Conservation (phyloP, 2,797 vertebrate genomes). For the Propithecus deckenii region DNA sequence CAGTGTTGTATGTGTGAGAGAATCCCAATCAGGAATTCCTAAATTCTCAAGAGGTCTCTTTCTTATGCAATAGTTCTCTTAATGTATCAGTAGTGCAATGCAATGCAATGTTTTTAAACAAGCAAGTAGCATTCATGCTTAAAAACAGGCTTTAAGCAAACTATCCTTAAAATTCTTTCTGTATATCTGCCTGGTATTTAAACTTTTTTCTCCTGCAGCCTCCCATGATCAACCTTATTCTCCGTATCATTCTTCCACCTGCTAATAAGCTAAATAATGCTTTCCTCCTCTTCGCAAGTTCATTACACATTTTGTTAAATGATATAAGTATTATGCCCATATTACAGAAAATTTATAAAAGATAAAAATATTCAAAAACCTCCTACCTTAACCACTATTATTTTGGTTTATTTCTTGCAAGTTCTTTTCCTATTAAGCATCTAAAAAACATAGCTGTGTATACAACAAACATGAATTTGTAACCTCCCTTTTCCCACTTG, state of each 20-base stretch:
- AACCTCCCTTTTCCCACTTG: background rate
- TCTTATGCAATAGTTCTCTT: background rate
- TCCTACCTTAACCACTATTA: background rate
- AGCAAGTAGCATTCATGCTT: background rate
- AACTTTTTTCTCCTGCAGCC: background rate
- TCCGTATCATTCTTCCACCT: background rate
- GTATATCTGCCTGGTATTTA: background rate
- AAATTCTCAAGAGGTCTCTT: background rate
- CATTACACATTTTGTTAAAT: background rate
- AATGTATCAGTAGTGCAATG: background rate
- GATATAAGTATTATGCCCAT: background rate
- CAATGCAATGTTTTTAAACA: constrained; percentile 1
- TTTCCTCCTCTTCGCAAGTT: background rate
- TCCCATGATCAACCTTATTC: background rate
- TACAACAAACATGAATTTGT: background rate
- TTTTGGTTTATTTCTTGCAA: constrained; percentile 48
- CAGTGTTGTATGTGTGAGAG: background rate
- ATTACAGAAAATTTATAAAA: constrained; percentile 27
- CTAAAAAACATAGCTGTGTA: background rate
- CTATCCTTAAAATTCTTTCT: background rate
- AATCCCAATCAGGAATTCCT: background rate
- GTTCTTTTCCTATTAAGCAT: constrained; percentile 10
- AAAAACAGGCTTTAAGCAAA: constrained; percentile 36
- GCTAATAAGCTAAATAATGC: background rate
- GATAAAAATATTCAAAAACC: background rate